Conservation (phyloP, 2,888 invertebrate genomes). For the Drosophila siamana region DNA sequence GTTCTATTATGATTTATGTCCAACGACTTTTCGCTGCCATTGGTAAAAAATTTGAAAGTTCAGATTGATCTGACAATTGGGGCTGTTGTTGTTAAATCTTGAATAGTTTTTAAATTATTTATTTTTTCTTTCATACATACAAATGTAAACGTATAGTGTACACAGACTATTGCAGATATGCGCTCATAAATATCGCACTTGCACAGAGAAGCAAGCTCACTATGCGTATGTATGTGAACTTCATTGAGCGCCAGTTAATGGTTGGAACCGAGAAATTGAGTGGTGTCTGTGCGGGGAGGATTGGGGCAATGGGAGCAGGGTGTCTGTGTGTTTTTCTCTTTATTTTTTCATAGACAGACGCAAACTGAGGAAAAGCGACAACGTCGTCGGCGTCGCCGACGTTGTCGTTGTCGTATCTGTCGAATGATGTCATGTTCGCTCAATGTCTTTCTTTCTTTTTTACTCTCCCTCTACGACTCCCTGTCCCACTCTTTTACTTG, state of each 20-base stretch:
- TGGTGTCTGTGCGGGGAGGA: not conserved
- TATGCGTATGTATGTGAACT: constrained; percentile 24
- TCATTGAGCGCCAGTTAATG: constrained; percentile 36
- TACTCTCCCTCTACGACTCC: constrained; percentile 4
- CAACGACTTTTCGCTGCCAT: constrained; percentile 9
- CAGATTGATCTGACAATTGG: not conserved
- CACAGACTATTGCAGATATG: constrained; percentile 54
- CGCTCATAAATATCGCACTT: constrained; percentile 55
- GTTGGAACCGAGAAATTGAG: constrained; percentile 22
- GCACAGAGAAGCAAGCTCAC: constrained; percentile 4
- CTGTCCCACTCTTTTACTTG: constrained; percentile 1
- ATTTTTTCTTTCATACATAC: not conserved
- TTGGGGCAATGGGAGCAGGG: not conserved
- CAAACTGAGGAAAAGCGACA: constrained; percentile 66
- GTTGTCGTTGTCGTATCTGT: constrained; percentile 59
- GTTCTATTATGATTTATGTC: constrained; percentile 34
- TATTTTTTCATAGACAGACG: constrained; percentile 21
- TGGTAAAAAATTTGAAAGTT: constrained; percentile 1
- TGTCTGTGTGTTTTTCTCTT: constrained; percentile 13
- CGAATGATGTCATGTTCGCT: constrained; percentile 75
- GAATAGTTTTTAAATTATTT: not conserved
- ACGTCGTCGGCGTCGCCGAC: constrained; percentile 28
- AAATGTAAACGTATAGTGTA: not conserved
- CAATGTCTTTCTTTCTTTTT: constrained; percentile 27
- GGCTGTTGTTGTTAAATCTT: not conserved